Conservation (phyloP, 2,797 vertebrate species). For the Zonotrichia albicollis region DNA sequence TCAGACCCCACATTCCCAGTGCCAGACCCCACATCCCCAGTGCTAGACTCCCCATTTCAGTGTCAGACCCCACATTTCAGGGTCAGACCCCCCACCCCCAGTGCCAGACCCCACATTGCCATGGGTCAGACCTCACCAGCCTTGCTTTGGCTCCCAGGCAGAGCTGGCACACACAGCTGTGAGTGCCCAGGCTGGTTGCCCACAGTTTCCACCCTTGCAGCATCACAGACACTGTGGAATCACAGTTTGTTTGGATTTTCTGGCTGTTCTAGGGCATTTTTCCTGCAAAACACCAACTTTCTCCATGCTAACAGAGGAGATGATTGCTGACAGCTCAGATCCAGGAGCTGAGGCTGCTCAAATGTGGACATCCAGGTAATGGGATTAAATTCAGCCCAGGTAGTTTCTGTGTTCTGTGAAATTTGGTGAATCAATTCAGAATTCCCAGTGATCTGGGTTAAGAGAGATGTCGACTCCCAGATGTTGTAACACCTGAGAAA, state of each 20-base stretch:
- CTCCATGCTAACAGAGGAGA: background rate
- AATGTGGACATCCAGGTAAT: background rate
- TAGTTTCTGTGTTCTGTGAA: background rate
- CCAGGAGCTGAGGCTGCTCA: background rate
- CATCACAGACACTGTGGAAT: background rate
- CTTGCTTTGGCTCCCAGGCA: background rate
- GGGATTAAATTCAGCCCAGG: constrained; percentile 14
- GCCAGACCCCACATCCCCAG: fast-evolving
- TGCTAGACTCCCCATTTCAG: too few species aligned
- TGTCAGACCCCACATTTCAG: fast-evolving
- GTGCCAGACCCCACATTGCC: too few species aligned
- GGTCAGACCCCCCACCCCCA: background rate
- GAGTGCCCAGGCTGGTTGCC: background rate
- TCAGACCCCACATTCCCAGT: background rate
- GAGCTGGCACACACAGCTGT: background rate
- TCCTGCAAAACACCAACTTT: background rate
- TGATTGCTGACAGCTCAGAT: constrained; percentile 1
- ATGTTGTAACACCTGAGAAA: constrained; percentile 52
- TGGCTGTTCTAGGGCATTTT: background rate
- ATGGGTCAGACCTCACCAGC: background rate
- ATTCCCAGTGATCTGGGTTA: constrained; percentile 28
- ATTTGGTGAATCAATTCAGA: constrained; percentile 11
- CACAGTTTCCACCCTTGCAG: background rate
- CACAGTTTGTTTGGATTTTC: constrained; percentile 7
- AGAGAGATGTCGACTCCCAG: constrained; percentile 36